phyloP scores from a whole-genome alignment of 2,888 invertebrate genomes.

The Lasioglossum oenotherae region DNA sequence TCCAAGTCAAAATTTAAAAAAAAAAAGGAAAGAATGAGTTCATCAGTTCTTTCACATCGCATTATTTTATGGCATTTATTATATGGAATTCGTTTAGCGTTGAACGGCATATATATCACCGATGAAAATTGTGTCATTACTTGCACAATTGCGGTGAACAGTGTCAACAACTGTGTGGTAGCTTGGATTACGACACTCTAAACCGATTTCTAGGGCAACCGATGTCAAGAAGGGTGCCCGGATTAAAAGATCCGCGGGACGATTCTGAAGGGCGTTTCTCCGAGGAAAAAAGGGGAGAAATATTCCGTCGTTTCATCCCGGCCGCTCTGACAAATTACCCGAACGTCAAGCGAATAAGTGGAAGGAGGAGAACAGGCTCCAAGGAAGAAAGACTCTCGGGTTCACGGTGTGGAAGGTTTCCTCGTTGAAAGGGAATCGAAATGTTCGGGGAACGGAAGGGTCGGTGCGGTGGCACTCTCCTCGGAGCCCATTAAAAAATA shows the following conservation, averaged over 20 bases:
- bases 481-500: constrained; percentile 16
- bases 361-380: background rate
- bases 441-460: background rate
- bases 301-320: background rate
- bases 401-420: background rate
- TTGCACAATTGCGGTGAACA: background rate
- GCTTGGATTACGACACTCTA: background rate
- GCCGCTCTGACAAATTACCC: constrained; percentile 8
- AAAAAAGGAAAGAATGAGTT: too few species aligned
- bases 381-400: background rate
- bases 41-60: too few species aligned
- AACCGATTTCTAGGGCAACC: background rate
- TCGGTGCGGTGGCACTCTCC: background rate
- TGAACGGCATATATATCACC: too few species aligned
- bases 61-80: too few species aligned
- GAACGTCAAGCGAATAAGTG: constrained; percentile 4
- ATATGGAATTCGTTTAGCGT: too few species aligned
- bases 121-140: background rate
- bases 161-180: background rate
- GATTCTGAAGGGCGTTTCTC: background rate
- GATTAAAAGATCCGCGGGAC: background rate
- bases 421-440: background rate
- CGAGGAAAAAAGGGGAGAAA: background rate
- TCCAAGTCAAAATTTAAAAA: too few species aligned
- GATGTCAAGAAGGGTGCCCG: background rate